These are phyloP conservation scores for Hemaris fuciformis DNA, from an alignment of 2,888 invertebrate species.

Conservation along the genomic window DNA sequence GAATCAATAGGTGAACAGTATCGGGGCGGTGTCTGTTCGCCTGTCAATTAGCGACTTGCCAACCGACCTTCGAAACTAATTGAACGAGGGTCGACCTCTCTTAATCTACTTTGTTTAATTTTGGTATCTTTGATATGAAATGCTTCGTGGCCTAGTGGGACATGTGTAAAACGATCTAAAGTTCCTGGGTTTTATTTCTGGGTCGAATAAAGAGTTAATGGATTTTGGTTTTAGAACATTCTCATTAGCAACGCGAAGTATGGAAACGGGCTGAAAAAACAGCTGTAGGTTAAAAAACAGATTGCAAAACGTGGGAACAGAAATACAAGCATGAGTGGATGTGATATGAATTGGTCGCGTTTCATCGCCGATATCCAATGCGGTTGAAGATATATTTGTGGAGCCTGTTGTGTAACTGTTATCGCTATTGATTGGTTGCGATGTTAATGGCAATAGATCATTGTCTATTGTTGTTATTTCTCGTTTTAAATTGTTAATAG, in stretches of 20 bases:
- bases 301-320: too few species aligned
- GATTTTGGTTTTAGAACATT: neutral
- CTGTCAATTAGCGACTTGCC: conserved; percentile 31
- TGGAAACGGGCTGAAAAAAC: too few species aligned
- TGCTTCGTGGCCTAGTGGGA: neutral
- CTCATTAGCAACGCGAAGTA: too few species aligned
- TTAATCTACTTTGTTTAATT: conserved; percentile 9
- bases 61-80: conserved; percentile 14
- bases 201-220: neutral
- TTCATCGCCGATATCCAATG: neutral
- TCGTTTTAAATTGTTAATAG: neutral
- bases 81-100: neutral
- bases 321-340: too few species aligned
- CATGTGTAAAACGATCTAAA: too few species aligned
- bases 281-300: too few species aligned
- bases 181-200: neutral
- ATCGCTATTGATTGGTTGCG: neutral
- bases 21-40: conserved; percentile 26
- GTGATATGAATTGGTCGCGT: too few species aligned
- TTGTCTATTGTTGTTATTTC: neutral
- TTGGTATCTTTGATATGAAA: neutral
- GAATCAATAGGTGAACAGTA: conserved; percentile 22
- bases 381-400: neutral
- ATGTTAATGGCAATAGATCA: neutral
- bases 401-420: neutral